Base-by-base conservation (phyloP, 2,797 vertebrate genomes). In the Thaleichthys pacificus region DNA sequence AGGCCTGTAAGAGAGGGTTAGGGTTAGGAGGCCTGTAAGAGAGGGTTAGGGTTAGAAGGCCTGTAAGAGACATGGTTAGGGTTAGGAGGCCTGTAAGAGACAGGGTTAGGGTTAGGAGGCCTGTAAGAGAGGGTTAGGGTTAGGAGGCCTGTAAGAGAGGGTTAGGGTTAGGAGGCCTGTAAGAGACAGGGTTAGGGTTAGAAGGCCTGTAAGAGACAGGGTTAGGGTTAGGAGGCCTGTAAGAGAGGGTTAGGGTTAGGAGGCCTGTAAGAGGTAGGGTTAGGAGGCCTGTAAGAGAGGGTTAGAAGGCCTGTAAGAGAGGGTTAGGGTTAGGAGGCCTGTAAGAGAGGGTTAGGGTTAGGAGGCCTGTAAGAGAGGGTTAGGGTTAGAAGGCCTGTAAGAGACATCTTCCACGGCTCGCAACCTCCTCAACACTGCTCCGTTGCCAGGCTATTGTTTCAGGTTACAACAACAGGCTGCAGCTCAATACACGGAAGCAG, bases 401-500 rank as follows among this genome's bases (percentile, higher is more conserved):
- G 69, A 65, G 28, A 51, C 67, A 19, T 69, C 30, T 71, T 64
- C n/a, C 17, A 11, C 71, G 35, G 0, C 75, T 61, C 14, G 22
- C 38, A 21, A n/a, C 78, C 83, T 81, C 76, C 17, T 0, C 15
- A 63, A 72, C 66, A 7, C n/a, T 1, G 72, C 11, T 9, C 47
- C 21, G 2, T 62, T 74, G 84, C 86, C 87, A 86, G 84, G 82
- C 78, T 78, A 87, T 87, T 88, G 87, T 90, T 77, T 54, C 38
- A 84, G 83, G 75, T 71, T 80, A 88, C 85, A 84, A 86, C 82
- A 91, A 84, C 81, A 73, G 80, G 70, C 68, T 71, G n/a, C 74
- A 61, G 56, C 76, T 89, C 86, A 88, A 89, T 87, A 61, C 85
- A 75, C 89, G 91, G 89, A 90, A 91, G 17, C 38, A 3, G 30